These are phyloP conservation scores for Drosophila fuyamai DNA, from an alignment of 1,140 invertebrate genomes.

Conservation along the genomic window DNA sequence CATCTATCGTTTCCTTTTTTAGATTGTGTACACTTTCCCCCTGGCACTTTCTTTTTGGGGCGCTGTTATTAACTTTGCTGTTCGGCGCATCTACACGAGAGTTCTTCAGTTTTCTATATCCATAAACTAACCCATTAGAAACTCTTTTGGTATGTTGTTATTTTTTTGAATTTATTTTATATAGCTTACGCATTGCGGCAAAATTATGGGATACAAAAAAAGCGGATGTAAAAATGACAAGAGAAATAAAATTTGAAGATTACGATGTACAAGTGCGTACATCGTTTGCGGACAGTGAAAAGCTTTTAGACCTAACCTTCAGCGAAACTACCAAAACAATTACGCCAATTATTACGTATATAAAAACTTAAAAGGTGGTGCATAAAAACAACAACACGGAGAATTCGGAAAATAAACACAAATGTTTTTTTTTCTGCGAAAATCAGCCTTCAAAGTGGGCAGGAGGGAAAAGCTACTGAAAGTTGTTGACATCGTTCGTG, in stretches of 20 bases:
- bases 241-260: neutral
- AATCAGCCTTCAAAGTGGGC: conserved; percentile 7
- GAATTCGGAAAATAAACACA: conserved; percentile 49
- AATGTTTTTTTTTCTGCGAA: conserved; percentile 57
- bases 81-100: conserved; percentile 41
- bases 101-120: conserved; percentile 21
- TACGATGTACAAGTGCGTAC: conserved; percentile 8
- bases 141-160: no score
- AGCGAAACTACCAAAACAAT: conserved; percentile 72
- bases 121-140: no score
- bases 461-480: neutral
- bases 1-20: conserved; percentile 1
- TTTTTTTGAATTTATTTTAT: neutral
- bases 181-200: neutral
- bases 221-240: neutral
- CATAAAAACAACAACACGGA: conserved; percentile 35
- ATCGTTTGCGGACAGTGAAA: conserved; percentile 54
- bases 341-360: conserved; percentile 70
- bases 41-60: conserved; percentile 22
- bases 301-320: conserved; percentile 57
- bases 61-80: conserved; percentile 68
- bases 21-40: conserved; percentile 9
- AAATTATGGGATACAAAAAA: neutral
- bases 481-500: conserved; percentile 54
- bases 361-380: conserved; percentile 71